Base-by-base conservation (phyloP, 2,888 invertebrate genomes). In the Zaprionus obscuricornis region DNA sequence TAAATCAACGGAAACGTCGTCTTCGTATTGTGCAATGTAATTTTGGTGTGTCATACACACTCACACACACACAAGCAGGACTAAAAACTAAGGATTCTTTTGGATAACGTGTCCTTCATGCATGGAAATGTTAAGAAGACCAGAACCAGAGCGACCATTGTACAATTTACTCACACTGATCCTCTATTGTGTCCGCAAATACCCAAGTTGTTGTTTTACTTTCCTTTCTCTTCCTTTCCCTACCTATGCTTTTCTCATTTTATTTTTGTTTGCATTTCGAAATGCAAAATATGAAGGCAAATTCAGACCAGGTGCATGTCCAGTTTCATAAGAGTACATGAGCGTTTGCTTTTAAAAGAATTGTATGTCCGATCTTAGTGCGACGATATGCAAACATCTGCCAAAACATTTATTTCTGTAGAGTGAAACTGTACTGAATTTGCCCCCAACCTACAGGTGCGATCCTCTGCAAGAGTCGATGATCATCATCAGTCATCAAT, bases 331-430 rank as follows among this genome's bases (percentile, higher is more conserved):
- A 3, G 10, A n/a, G 10, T 10, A 29, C 22, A n/a, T 39, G 59
- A 49, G 52, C 47, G 58, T 70, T 70, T 73, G 73, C 62, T 54
- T 70, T 70, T 47, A 46, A 57, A 55, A 57, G 68, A 79, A 79
- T 72, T 78, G 62, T 65, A 55, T 47, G 42, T 43, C n/a, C 58
- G 84, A 79, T 77, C 76, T 60, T 60, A 31, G 56, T 56, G 49
- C 74, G n/a, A n/a, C n/a, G 82, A 78, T 78, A 78, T 82, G 78
- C 75, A 82, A 85, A 85, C 85, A 79, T 71, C 78, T 79, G 83
- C 83, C 71, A 10, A 16, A 6, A 29, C n/a, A n/a, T n/a, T n/a
- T n/a, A n/a, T n/a, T n/a, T n/a, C n/a, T n/a, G n/a, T n/a, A n/a
- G n/a, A n/a, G n/a, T n/a, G n/a, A 50, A 51, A 34, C 43, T 34